A percentile compares a stretch with the other conserved stretches of the same genome.
Conservation (phyloP, 2,113 vertebrate species). For the Triplophysa dalaica region DNA sequence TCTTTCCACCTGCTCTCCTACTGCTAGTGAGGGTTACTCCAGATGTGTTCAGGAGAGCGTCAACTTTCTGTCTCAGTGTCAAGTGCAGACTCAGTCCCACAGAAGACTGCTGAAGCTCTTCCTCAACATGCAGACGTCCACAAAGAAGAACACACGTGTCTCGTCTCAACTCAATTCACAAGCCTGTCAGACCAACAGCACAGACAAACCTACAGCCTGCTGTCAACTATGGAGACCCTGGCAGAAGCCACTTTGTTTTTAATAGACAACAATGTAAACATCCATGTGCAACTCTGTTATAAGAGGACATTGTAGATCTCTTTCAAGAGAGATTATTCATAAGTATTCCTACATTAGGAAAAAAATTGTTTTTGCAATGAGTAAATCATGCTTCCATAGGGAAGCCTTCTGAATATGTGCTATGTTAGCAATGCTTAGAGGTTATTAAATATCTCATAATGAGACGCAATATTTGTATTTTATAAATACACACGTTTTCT, state of each 20-base stretch:
- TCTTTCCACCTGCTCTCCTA: constrained; percentile 54
- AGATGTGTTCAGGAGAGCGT: constrained; percentile 55
- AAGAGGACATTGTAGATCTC: neutral
- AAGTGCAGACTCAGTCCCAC: constrained; percentile 41
- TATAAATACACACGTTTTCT: neutral
- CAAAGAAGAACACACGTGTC: constrained; percentile 16
- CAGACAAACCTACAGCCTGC: neutral
- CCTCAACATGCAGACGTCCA: constrained; percentile 22
- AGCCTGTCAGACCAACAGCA: constrained; percentile 44
- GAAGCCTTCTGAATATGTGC: constrained; percentile 9
- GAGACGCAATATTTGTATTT: constrained; percentile 25
- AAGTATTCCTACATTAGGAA: constrained; percentile 11
- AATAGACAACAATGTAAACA: constrained; percentile 5
- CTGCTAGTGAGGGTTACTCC: constrained; percentile 47
- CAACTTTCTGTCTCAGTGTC: constrained; percentile 49
- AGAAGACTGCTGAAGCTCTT: constrained; percentile 50
- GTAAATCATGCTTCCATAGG: constrained; percentile 1
- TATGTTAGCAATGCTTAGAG: constrained; percentile 8
- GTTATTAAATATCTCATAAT: constrained; percentile 11
- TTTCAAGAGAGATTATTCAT: neutral
- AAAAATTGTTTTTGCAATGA: neutral
- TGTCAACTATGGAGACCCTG: constrained; percentile 32
- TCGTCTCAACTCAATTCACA: constrained; percentile 28
- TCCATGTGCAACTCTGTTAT: constrained; percentile 15
- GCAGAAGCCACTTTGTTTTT: constrained; percentile 11